These are phyloP conservation scores for Podiceps cristatus DNA, from an alignment of 2,113 vertebrate species.

Conservation along the genomic window DNA sequence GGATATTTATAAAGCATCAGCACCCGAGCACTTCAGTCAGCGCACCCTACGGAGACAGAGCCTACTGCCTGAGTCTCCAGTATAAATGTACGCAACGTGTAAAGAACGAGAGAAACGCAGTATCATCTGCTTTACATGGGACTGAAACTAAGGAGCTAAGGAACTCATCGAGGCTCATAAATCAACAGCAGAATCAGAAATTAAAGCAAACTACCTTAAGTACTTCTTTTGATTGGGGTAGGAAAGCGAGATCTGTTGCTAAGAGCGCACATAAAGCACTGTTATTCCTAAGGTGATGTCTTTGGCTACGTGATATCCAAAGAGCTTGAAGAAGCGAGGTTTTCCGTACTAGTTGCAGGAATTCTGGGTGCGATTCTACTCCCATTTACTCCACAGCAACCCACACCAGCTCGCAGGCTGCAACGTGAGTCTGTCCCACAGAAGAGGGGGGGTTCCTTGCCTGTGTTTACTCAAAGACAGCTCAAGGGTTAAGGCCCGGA, in stretches of 20 bases:
- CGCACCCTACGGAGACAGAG: not conserved
- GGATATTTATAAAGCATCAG: not conserved
- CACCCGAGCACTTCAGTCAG: not conserved
- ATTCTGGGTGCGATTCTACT: not conserved
- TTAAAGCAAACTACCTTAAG: not conserved
- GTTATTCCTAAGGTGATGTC: not conserved
- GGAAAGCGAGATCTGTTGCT: not conserved
- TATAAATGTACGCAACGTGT: fast-evolving
- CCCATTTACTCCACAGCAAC: not conserved
- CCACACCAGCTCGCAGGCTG: fast-evolving
- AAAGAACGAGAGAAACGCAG: not conserved
- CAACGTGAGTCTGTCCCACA: fast-evolving
- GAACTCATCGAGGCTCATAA: not conserved
- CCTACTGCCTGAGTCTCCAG: not conserved
- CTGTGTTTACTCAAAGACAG: not conserved
- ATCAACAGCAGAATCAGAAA: not conserved
- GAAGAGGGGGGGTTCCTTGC: not conserved
- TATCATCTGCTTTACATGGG: not conserved
- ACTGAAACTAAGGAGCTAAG: not conserved
- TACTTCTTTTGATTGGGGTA: not conserved
- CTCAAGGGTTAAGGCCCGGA: slow-evolving; percentile 18
- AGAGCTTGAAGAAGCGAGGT: not conserved
- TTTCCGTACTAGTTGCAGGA: not conserved
- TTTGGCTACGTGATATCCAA: not conserved
- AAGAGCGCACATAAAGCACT: not conserved